Conservation (phyloP, 1,140 invertebrate genomes). For the Frieseomelitta varia region DNA sequence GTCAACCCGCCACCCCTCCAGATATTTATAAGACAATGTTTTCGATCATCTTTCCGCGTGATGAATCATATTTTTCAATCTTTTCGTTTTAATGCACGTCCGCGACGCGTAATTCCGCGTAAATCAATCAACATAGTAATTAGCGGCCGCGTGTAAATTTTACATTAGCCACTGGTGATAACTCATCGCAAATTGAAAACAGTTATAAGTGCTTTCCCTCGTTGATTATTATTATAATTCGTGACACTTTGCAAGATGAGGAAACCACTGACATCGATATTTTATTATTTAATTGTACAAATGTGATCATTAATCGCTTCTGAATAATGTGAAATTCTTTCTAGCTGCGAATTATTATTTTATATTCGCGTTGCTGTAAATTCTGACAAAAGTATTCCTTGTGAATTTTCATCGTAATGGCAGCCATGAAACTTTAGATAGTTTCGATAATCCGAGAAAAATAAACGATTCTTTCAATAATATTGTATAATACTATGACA, state of each 20-base stretch:
- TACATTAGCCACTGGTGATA: not conserved
- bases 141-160: conserved; percentile 1
- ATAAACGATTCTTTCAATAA: too few relatives aligned
- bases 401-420: not conserved
- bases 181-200: conserved; percentile 16
- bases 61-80: conserved; percentile 41
- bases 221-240: not conserved
- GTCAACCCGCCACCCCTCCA: not conserved
- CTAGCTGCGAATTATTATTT: not conserved
- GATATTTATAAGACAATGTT: conserved; percentile 19
- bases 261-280: not conserved
- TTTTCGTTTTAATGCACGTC: conserved; percentile 9
- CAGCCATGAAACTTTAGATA: too few relatives aligned
- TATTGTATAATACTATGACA: too few relatives aligned
- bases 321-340: not conserved
- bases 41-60: conserved; percentile 2
- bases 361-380: not conserved
- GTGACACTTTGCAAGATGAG: not conserved
- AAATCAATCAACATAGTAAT: conserved; percentile 28
- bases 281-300: too few relatives aligned
- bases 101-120: not conserved
- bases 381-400: not conserved
- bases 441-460: too few relatives aligned
- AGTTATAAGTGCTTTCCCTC: not conserved
- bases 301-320: too few relatives aligned